Evolutionary conservation across 2,797 vertebrate genomes (phyloP), one percentile per base, ranked within the genome.

Genomic region (Eulemur albifrons): DNA sequence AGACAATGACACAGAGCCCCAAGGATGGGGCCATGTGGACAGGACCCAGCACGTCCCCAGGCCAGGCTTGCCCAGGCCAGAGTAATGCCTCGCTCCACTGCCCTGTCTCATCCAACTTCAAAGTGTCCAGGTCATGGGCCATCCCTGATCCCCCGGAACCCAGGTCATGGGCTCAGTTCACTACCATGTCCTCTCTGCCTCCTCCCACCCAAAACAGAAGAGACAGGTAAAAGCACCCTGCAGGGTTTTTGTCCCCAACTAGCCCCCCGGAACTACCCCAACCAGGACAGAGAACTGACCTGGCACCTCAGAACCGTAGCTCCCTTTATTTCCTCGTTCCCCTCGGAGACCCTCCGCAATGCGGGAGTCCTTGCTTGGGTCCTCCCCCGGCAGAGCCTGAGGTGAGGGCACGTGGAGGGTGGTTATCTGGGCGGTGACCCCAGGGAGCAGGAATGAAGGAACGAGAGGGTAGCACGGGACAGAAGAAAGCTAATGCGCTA

Each of bases 1-100:
- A 38, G 45, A 52, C 35, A 52, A 0, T 35, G 30, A n/a, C 7
- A 2, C 14, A 11, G 20, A 25, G 2, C 38, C n/a, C 70, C 69
- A 7, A 0, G 0, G 4, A 15, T 5, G 1, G 4, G 38, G 72
- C 30, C 75, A 6, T 3, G 0, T 0, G 18, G 40, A 77, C 30
- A 3, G 32, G 54, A 82, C 35, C 50, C 8, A 2, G 50, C 14
- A 9, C 0, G 2, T 13, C 43, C 67, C 48, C 20, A 0, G 0
- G 4, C 48, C 20, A 0, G 0, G 6, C 10, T 25, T 32, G 14
- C n/a, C 88, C 48, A 40, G n/a, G 48, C 40, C 57, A 10, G 57
- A 30, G 20, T 3, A 48, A 10, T 1, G n/a, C 75, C 65, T 83
- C 59, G 32, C 61, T 67, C 77, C 27, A 7, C 0, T 32, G 38